These are phyloP conservation scores for Lethrus apterus DNA, from an alignment of 1,140 invertebrate genomes.

Conservation along the genomic window DNA sequence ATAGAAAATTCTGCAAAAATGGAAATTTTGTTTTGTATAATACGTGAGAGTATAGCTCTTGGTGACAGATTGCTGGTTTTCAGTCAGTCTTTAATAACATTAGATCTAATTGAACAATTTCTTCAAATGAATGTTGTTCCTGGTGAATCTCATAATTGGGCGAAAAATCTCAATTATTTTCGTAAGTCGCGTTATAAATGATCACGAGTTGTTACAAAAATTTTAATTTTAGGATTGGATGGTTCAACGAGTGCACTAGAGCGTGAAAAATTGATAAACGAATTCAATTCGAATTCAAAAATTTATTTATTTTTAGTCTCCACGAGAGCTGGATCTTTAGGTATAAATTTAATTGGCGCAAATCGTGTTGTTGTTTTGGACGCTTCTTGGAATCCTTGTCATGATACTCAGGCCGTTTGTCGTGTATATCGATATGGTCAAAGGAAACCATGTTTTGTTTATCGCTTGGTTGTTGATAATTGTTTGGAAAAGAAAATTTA, in stretches of 20 bases:
- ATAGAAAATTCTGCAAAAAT: slow-evolving; percentile 95
- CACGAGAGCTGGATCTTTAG: slow-evolving; percentile 91
- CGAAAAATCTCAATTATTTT: slow-evolving; percentile 82
- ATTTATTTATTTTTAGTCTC: slow-evolving; percentile 93
- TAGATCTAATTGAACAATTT: slow-evolving; percentile 96
- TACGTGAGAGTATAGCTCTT: slow-evolving; percentile 78
- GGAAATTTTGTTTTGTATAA: slow-evolving; percentile 86
- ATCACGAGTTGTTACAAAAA: neutral
- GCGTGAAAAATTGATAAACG: slow-evolving; percentile 92
- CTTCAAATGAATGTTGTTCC: slow-evolving; percentile 75
- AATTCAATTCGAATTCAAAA: slow-evolving; percentile 90
- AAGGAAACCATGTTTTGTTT: slow-evolving; percentile 89
- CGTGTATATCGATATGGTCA: slow-evolving; percentile 96
- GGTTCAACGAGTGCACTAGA: slow-evolving; percentile 91
- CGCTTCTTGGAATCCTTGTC: slow-evolving; percentile 99
- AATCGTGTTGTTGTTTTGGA: slow-evolving; percentile 97
- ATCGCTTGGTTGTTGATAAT: slow-evolving; percentile 93
- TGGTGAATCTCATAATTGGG: slow-evolving; percentile 70
- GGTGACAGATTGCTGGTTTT: slow-evolving; percentile 94
- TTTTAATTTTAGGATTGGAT: slow-evolving; percentile 61
- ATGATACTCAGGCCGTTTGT: slow-evolving; percentile 97
- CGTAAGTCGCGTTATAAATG: slow-evolving; percentile 52
- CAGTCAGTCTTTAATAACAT: slow-evolving; percentile 91
- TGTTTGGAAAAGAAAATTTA: slow-evolving; percentile 97
- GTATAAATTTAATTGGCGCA: slow-evolving; percentile 95